Evolutionary conservation across 1,140 invertebrate species (phyloP).

Genomic region (Penaeus vannamei): DNA sequence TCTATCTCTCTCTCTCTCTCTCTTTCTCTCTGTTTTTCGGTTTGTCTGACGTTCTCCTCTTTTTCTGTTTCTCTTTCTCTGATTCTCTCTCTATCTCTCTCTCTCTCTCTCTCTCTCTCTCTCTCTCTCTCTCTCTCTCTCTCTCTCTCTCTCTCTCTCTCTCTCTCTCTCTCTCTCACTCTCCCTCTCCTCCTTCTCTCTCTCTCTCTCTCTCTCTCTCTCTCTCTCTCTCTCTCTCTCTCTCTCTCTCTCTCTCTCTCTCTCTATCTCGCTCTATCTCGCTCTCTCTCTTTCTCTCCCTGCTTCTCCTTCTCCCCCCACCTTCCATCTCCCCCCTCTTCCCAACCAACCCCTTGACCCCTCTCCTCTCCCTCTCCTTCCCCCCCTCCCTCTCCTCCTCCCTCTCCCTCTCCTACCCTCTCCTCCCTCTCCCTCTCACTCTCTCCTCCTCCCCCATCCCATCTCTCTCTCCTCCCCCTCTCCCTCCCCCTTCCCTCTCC

Average conservation of each 20-base stretch:
- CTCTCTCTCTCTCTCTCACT: neutral
- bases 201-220: too few species aligned
- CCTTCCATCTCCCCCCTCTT: neutral
- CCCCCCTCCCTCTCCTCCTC: neutral
- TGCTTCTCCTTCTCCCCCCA: neutral
- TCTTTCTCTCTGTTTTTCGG: conserved; percentile 6
- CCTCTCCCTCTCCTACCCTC: neutral
- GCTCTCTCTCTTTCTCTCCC: neutral
- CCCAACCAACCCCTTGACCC: neutral
- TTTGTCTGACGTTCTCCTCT: too few species aligned
- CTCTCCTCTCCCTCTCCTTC: neutral
- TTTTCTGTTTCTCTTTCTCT: neutral
- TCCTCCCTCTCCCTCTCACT: neutral
- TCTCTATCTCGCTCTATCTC: neutral
- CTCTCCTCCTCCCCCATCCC: neutral
- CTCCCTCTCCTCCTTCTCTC: too few species aligned
- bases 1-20: conserved; percentile 19
- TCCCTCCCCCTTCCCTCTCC: neutral
- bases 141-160: neutral
- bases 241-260: too few species aligned
- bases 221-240: too few species aligned
- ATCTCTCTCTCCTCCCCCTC: neutral
- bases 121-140: neutral
- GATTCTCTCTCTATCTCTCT: neutral
- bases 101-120: neutral